Base-by-base conservation (phyloP, 2,113 vertebrate species). In the Smithornis capensis region DNA sequence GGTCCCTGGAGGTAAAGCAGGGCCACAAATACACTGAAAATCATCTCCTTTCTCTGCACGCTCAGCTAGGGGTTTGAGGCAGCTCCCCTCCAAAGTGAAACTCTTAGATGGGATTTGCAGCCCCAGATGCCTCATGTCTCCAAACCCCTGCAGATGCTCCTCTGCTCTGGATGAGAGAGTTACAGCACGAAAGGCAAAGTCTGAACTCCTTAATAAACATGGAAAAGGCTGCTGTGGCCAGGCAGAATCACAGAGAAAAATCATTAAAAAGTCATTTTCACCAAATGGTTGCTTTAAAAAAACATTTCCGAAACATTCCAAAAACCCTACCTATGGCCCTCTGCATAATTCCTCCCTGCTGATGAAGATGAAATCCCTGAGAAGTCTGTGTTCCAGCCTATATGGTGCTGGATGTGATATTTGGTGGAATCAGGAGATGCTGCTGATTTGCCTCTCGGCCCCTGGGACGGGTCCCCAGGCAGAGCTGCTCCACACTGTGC, bases 91-190 rank as follows among this genome's bases (percentile, higher is more conserved):
- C 19, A 6, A 9, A 17, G 47, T 0, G 47, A 12, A 17, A 73
- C 13, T 1, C n/a, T 27, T 6, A 2, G 49, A 3, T 1, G 67
- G 65, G 29, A 3, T 2, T 37, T 9, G 52, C 42, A 42, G 69
- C 33, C 19, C 4, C 0, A 25, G 52, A 64, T 21, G 59, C 44
- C 63, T n/a, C n/a, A n/a, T 21, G 0, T 1, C 63, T 0, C n/a
- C n/a, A 0, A 25, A 2, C 16, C 59, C 55, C 37, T 15, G 0
- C 53, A 9, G 40, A 10, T 2, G 35, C 52, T 68, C 80, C 3
- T 5, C 52, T 38, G 24, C 83, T 50, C 65, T 0, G 0, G 25
- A 29, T 22, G 3, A 0, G 16, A n/a, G 52, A 1, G 0, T 6
- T 11, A 9, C 64, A 15, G 22, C 4, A 5, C 1, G 0, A 24